A percentile compares a stretch with the other conserved stretches of the same genome.
phyloP scores from a whole-genome alignment of 2,888 invertebrate genomes.

The Amitus sp. region DNA sequence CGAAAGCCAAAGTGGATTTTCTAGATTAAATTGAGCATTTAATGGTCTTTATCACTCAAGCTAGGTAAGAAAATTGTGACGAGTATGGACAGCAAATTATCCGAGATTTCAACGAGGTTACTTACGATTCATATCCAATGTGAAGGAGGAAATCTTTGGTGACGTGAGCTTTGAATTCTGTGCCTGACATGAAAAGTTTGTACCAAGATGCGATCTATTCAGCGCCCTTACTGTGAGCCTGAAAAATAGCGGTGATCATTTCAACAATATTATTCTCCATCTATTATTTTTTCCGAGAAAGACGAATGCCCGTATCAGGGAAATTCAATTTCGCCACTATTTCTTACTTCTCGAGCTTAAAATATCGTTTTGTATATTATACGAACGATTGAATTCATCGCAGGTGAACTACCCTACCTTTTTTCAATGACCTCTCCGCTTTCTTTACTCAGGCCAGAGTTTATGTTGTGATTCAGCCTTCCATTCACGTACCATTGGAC shows the following conservation, averaged over 20 bases:
- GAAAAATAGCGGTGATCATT: constrained; percentile 5
- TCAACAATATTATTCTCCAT: neutral
- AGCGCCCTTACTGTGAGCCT: constrained; percentile 73
- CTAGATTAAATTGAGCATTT: constrained; percentile 8
- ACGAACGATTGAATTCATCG: neutral
- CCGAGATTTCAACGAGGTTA: constrained; percentile 46
- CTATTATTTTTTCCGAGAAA: constrained; percentile 1
- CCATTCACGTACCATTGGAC: constrained; percentile 88
- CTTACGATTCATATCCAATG: constrained; percentile 85
- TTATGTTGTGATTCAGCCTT: constrained; percentile 77
- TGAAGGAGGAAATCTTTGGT: constrained; percentile 79
- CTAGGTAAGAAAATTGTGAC: neutral
- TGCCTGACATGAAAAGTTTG: constrained; percentile 89
- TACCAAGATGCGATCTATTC: constrained; percentile 82
- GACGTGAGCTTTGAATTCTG: constrained; percentile 85
- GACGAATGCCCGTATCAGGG: neutral
- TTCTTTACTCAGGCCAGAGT: constrained; percentile 28
- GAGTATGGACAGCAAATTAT: constrained; percentile 5
- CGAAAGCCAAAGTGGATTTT: neutral
- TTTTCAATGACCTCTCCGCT: constrained; percentile 89
- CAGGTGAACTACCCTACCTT: constrained; percentile 65
- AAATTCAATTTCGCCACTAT: neutral
- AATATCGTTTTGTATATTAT: neutral
- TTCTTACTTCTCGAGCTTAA: neutral
- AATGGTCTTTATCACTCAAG: constrained; percentile 8